Evolutionary conservation across 2,888 invertebrate species (phyloP).

Genomic region (Agrotis segetum): DNA sequence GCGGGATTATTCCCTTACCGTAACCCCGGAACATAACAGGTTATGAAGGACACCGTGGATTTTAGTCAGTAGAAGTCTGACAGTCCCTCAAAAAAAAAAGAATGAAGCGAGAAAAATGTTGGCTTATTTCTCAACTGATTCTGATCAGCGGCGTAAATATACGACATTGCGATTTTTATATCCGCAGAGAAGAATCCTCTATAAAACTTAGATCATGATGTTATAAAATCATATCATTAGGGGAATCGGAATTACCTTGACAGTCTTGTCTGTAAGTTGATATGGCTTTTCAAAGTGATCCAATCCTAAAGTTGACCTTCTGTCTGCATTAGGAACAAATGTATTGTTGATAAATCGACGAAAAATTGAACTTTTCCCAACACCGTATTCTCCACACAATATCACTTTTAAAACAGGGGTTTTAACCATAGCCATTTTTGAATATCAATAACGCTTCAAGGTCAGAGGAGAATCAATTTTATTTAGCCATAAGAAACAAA

Average conservation of each 20-base stretch:
- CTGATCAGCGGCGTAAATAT: too few relatives aligned
- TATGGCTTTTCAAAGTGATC: constrained; percentile 97
- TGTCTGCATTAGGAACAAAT: constrained; percentile 95
- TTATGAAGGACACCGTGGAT: too few relatives aligned
- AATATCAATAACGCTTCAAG: constrained; percentile 6
- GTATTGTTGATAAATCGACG: constrained; percentile 97
- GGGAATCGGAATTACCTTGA: constrained; percentile 91
- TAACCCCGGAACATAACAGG: too few relatives aligned
- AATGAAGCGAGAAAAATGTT: too few relatives aligned
- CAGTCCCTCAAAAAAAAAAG: too few relatives aligned
- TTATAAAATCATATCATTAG: neutral
- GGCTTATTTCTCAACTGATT: too few relatives aligned
- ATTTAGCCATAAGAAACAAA: constrained; percentile 10
- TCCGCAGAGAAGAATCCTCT: too few relatives aligned
- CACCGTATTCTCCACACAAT: constrained; percentile 98
- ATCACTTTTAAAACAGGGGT: constrained; percentile 97
- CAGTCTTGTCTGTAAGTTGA: constrained; percentile 93
- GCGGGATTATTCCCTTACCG: too few relatives aligned
- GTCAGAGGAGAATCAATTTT: constrained; percentile 11
- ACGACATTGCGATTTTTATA: too few relatives aligned
- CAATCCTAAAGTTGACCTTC: constrained; percentile 97
- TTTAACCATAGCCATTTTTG: constrained; percentile 94
- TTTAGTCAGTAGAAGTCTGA: too few relatives aligned
- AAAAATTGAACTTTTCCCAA: constrained; percentile 98
- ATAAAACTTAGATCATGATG: constrained; percentile 6